Evolutionary conservation across 2,797 vertebrate genomes (phyloP).

Genomic region (Microctenopoma lineatum): DNA sequence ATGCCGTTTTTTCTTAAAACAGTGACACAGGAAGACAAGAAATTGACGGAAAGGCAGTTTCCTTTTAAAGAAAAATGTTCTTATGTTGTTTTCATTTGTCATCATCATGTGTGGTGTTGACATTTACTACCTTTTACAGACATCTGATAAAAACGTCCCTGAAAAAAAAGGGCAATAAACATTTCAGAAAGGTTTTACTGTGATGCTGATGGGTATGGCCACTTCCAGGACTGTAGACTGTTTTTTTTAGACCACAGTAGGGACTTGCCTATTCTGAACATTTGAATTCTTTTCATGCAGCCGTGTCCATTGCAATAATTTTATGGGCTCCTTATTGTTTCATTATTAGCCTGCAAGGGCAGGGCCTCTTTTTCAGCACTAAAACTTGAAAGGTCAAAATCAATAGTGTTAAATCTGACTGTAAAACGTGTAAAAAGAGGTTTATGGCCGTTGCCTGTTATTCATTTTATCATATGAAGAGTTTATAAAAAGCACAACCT

Average conservation of each 20-base stretch:
- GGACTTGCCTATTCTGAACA: constrained; percentile 23
- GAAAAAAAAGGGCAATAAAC: neutral
- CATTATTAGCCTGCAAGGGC: constrained; percentile 28
- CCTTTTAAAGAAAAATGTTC: constrained; percentile 32
- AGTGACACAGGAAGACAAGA: constrained; percentile 34
- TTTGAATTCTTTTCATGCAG: constrained; percentile 35
- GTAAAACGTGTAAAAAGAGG: constrained; percentile 29
- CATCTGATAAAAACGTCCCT: neutral
- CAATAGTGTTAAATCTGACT: constrained; percentile 39
- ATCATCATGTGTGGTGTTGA: neutral
- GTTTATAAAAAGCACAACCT: constrained; percentile 47
- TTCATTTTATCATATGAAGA: constrained; percentile 37
- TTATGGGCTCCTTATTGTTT: constrained; percentile 41
- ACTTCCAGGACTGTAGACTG: neutral
- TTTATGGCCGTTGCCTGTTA: constrained; percentile 37
- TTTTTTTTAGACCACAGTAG: constrained; percentile 25
- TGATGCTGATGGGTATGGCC: neutral
- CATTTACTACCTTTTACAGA: neutral
- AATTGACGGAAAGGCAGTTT: constrained; percentile 43
- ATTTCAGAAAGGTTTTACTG: constrained; percentile 12
- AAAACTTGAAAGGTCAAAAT: constrained; percentile 62
- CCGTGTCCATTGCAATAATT: constrained; percentile 36
- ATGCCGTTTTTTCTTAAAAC: constrained; percentile 46
- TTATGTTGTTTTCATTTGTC: constrained; percentile 31
- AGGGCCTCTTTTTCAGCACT: constrained; percentile 37